phyloP scores from a whole-genome alignment of 2,113 vertebrate species.

The Heloderma charlesbogerti region DNA sequence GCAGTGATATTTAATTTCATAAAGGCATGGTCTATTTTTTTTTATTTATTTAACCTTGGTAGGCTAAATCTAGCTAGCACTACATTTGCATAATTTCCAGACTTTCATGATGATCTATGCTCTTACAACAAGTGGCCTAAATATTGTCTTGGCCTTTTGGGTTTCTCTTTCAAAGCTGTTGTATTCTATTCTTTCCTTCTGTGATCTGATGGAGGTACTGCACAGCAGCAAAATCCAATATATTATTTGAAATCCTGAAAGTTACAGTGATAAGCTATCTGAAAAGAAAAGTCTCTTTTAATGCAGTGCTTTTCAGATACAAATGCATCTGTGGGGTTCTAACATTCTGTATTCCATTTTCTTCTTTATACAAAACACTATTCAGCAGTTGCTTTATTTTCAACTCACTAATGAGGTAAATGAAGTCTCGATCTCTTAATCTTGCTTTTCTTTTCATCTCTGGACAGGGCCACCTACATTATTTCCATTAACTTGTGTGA shows the following conservation, averaged over 20 bases:
- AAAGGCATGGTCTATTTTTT: background rate
- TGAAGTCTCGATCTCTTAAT: slow-evolving; percentile 32
- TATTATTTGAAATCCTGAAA: slow-evolving; percentile 40
- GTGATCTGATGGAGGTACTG: slow-evolving; percentile 38
- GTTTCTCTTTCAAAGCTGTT: slow-evolving; percentile 10
- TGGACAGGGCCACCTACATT: slow-evolving; percentile 22
- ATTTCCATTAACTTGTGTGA: slow-evolving; percentile 33
- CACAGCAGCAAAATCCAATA: slow-evolving; percentile 4
- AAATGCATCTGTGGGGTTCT: slow-evolving; percentile 23
- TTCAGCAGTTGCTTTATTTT: background rate
- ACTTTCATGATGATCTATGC: slow-evolving; percentile 75
- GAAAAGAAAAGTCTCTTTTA: slow-evolving; percentile 54
- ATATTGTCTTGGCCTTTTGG: slow-evolving; percentile 59
- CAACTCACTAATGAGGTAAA: slow-evolving; percentile 17
- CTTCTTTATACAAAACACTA: slow-evolving; percentile 13
- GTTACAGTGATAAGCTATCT: background rate
- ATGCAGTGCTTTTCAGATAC: slow-evolving; percentile 1
- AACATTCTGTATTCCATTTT: slow-evolving; percentile 31
- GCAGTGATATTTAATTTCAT: background rate
- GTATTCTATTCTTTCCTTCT: slow-evolving; percentile 43
- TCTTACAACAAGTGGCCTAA: slow-evolving; percentile 69
- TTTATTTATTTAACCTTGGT: slow-evolving; percentile 57
- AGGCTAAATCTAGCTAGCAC: slow-evolving; percentile 51
- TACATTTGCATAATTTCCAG: slow-evolving; percentile 81
- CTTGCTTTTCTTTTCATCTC: background rate